Evolutionary conservation across 1,140 invertebrate species (phyloP).

Genomic region (Drosophila ohnishii): DNA sequence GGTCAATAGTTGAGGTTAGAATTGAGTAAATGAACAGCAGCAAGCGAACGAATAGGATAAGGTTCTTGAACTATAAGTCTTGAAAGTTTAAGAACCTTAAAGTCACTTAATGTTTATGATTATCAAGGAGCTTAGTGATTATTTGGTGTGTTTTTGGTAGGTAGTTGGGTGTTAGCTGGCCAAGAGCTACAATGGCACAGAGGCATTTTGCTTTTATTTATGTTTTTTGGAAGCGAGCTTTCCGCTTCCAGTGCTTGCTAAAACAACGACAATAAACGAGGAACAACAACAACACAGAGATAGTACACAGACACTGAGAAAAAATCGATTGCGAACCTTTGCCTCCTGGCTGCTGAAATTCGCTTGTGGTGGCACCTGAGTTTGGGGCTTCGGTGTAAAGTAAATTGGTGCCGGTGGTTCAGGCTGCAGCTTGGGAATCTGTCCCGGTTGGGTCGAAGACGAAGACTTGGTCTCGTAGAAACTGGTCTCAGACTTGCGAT

Average conservation of each 20-base stretch:
- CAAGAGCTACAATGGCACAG: conserved; percentile 26
- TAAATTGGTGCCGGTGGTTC: conserved; percentile 61
- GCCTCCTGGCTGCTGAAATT: conserved; percentile 69
- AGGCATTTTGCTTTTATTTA: conserved; percentile 3
- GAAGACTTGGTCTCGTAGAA: conserved; percentile 68
- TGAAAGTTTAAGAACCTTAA: too few relatives aligned
- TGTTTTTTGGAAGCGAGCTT: conserved; percentile 15
- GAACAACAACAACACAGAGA: conserved; percentile 57
- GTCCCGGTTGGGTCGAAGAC: conserved; percentile 11
- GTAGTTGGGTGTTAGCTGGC: conserved; percentile 6
- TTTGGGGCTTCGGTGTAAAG: conserved; percentile 41
- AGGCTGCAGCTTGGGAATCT: conserved; percentile 38
- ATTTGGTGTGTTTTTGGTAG: conserved; percentile 1
- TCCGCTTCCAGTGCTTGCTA: conserved; percentile 57
- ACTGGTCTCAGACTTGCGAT: conserved; percentile 74
- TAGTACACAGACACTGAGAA: conserved; percentile 34
- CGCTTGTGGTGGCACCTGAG: conserved; percentile 21
- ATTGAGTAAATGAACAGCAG: conserved; percentile 12
- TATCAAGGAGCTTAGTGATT: conserved; percentile 16
- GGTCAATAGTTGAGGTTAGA: conserved; percentile 13
- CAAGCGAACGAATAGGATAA: conserved; percentile 16
- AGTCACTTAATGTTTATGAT: conserved; percentile 13
- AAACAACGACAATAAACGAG: conserved; percentile 52
- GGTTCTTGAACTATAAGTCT: neutral
- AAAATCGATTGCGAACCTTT: conserved; percentile 74